These are phyloP conservation scores for Dreissena polymorpha DNA, from an alignment of 1,140 invertebrate species.

Conservation along the genomic window DNA sequence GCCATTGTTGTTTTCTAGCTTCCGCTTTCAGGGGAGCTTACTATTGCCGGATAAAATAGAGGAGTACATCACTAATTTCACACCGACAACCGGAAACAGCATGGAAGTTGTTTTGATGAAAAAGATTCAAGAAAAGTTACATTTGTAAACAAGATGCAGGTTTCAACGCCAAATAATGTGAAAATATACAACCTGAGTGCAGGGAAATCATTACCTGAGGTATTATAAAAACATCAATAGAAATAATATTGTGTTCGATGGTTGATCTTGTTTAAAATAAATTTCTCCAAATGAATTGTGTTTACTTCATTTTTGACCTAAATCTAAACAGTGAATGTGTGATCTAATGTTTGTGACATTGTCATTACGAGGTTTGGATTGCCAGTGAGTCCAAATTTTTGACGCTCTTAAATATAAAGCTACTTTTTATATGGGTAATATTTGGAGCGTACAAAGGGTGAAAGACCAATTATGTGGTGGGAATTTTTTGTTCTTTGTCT, in stretches of 20 bases:
- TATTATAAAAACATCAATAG: conserved; percentile 81
- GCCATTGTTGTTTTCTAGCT: conserved; percentile 12
- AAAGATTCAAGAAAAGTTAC: not conserved
- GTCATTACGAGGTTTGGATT: not conserved
- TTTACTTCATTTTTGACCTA: not conserved
- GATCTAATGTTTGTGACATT: not conserved
- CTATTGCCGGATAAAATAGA: no score
- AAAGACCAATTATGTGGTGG: no score
- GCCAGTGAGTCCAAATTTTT: no score
- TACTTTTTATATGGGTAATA: no score
- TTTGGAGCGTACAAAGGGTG: no score
- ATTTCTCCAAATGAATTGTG: not conserved
- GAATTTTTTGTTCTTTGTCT: no score
- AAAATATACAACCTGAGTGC: conserved; percentile 99
- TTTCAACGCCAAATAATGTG: conserved; percentile 89
- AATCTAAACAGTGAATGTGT: not conserved
- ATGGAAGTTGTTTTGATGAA: not conserved
- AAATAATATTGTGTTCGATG: not conserved
- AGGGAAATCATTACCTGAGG: conserved; percentile 97
- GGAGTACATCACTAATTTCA: no score
- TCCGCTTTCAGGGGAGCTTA: no score
- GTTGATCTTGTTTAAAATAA: not conserved
- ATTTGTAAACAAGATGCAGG: conserved; percentile 79
- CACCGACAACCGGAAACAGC: no score
- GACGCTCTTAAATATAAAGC: no score